Base-by-base conservation (phyloP, 1,140 invertebrate species). In the Brachionus paranguensis region DNA sequence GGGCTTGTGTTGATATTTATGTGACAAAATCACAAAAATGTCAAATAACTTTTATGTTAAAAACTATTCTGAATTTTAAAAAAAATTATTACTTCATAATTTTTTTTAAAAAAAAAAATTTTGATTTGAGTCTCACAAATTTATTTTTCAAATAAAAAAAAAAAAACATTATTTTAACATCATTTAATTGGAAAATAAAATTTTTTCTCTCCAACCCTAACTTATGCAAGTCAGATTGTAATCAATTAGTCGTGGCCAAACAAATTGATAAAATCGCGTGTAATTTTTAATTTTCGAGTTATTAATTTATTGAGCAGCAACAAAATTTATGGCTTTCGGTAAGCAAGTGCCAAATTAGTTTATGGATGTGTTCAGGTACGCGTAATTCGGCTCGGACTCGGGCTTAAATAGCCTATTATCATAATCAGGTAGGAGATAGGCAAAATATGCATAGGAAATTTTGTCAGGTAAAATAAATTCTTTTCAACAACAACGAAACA, bases 381-480 rank as follows among this genome's bases (percentile, higher is more conserved):
- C 27, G 53, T 24, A 55, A 55, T 55, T 55, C 8, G 7, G 47
- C n/a, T 50, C 7, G 47, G 12, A 12, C 5, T 12, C 12, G 1
- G 12, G n/a, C n/a, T 50, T 50, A 50, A 50, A 50, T 5, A 50
- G 17, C 53, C 17, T 5, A 55, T 55, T 55, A 55, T 55, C 53
- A 55, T 55, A 55, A 55, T 24, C 17, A 24, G 53, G 1, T 37
- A 14, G 14, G 33, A 12, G 33, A 68, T 37, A 14, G 27, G 64
- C 29, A 3, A 55, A 55, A 24, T 20, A 10, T n/a, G n/a, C n/a
- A n/a, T n/a, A n/a, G n/a, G n/a, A 55, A 55, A 55, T 20, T 43
- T n/a, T n/a, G 14, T 72, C 68, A 72, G 68, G 68, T 72, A 72
- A 72, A 72, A 72, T 41, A 17, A 43, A 10, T 72, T 43, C 41